These are phyloP conservation scores for Hystrix brachyura DNA, from an alignment of 2,113 vertebrate species.

Conservation along the genomic window DNA sequence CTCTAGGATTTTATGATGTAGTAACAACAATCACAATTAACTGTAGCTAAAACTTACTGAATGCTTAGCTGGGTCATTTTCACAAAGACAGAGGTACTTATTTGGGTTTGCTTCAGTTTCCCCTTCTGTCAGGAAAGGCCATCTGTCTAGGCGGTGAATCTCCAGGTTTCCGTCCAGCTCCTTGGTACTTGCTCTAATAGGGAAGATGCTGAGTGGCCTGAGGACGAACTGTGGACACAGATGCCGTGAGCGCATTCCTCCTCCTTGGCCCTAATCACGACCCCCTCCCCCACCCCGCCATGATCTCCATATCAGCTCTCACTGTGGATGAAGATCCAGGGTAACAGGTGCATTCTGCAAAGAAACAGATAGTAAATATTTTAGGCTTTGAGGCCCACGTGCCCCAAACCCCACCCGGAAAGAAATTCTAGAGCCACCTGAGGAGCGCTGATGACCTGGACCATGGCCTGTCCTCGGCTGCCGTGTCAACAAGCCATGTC, in stretches of 20 bases:
- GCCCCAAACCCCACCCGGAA: background rate
- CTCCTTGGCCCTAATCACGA: background rate
- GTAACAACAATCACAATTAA: accelerated
- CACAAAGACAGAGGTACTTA: background rate
- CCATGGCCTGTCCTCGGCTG: background rate
- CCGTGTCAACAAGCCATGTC: too few relatives aligned
- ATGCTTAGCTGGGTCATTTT: background rate
- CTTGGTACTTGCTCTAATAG: background rate
- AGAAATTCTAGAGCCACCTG: background rate
- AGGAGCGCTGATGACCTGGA: background rate
- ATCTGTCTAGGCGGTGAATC: background rate
- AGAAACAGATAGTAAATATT: background rate
- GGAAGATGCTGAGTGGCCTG: background rate
- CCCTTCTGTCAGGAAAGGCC: background rate
- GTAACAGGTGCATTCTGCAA: background rate
- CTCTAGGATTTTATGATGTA: background rate
- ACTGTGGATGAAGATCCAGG: background rate
- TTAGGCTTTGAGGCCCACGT: background rate
- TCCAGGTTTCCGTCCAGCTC: background rate
- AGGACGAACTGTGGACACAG: background rate
- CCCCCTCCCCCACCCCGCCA: too few relatives aligned
- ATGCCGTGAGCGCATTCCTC: too few relatives aligned
- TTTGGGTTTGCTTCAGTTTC: background rate
- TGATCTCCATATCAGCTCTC: background rate
- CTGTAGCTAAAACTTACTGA: background rate